Percentiles rank a stretch among this genome's conserved stretches.
These are phyloP conservation scores for Chalcosyrphus nemorum DNA, from an alignment of 2,888 invertebrate species.

Conservation along the genomic window DNA sequence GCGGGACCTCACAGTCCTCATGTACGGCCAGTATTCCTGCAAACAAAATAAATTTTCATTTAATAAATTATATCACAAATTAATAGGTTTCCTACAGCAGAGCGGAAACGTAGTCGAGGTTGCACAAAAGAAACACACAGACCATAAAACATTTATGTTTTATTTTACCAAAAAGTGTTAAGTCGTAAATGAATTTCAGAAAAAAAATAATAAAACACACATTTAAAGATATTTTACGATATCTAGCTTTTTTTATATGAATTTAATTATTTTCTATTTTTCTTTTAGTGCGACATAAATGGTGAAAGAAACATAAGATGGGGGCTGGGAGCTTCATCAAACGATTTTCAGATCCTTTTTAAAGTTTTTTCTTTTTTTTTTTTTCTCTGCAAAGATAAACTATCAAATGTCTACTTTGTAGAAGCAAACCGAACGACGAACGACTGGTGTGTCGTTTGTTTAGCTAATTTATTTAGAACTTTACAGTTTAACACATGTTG, in stretches of 20 bases:
- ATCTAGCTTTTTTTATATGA: slow-evolving; percentile 10
- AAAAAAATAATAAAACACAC: background rate
- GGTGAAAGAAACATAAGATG: background rate
- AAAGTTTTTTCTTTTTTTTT: background rate
- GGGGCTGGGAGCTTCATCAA: background rate
- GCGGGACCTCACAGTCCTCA: slow-evolving; percentile 80
- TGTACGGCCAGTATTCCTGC: slow-evolving; percentile 73
- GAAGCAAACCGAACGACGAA: background rate
- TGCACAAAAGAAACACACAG: slow-evolving; percentile 3
- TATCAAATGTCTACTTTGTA: slow-evolving; percentile 1
- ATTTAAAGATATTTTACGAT: slow-evolving; percentile 10
- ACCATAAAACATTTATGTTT: slow-evolving; percentile 19
- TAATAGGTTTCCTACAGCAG: background rate
- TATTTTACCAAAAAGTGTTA: background rate
- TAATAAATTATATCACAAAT: slow-evolving; percentile 20
- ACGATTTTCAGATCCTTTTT: background rate
- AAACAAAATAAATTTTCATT: slow-evolving; percentile 17
- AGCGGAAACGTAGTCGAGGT: background rate
- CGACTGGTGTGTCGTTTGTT: background rate
- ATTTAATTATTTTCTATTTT: slow-evolving; percentile 2
- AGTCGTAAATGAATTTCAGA: slow-evolving; percentile 21
- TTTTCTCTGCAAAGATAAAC: background rate
- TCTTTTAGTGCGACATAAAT: background rate
- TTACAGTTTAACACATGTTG: slow-evolving; percentile 26
- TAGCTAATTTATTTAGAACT: slow-evolving; percentile 22